These are phyloP conservation scores for Teleogryllus oceanicus DNA, from an alignment of 2,888 invertebrate genomes.

Conservation along the genomic window DNA sequence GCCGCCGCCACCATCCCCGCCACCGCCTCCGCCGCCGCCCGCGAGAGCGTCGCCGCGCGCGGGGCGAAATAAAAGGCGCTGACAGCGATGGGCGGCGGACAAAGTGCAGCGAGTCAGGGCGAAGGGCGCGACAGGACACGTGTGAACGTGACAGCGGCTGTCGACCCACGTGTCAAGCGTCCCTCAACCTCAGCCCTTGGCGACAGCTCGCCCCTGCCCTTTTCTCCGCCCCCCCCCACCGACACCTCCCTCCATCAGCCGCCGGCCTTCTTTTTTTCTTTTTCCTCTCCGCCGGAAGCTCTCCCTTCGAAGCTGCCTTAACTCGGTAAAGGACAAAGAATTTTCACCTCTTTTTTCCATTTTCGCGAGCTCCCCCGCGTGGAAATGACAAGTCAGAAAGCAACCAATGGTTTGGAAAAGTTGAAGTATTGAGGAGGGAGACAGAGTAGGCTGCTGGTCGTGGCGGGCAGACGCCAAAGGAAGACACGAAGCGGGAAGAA, in stretches of 20 bases:
- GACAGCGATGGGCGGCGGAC: background rate
- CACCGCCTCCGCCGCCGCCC: too few relatives aligned
- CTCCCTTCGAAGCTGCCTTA: background rate
- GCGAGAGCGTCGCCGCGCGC: too few relatives aligned
- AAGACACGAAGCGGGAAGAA: conserved; percentile 18
- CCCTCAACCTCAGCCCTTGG: background rate
- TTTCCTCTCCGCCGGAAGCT: background rate
- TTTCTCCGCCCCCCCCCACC: background rate
- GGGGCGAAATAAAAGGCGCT: too few relatives aligned
- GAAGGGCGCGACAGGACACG: background rate
- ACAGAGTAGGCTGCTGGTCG: background rate
- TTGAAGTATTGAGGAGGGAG: background rate
- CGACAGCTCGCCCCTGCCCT: background rate
- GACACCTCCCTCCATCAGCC: background rate
- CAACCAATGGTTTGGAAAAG: conserved; percentile 18
- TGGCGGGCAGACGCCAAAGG: background rate
- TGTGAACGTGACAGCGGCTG: background rate
- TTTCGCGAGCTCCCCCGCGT: background rate
- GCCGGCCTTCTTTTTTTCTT: background rate
- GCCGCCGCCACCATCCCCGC: too few relatives aligned
- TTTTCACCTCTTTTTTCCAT: background rate
- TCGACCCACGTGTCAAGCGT: background rate
- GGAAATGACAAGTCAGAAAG: conserved; percentile 18
- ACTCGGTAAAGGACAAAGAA: conserved; percentile 1
- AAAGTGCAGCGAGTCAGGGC: background rate